Evolutionary conservation across 2,113 vertebrate species (phyloP).

Genomic region (Sebastes schlegelii): DNA sequence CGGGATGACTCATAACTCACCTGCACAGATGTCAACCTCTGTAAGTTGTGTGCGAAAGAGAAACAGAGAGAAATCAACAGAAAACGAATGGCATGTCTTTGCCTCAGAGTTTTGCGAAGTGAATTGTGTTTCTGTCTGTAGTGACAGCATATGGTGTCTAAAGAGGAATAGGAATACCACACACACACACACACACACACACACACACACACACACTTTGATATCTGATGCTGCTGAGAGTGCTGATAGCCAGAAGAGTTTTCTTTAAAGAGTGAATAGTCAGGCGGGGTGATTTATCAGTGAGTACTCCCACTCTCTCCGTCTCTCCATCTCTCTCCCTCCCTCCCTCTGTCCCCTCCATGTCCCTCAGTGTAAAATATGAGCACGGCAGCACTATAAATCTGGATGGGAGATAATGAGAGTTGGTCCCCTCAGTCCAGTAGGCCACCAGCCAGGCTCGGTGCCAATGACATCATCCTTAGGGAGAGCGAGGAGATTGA

Average conservation of each 20-base stretch:
- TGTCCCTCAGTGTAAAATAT: slow-evolving; percentile 68
- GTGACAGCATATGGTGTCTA: slow-evolving; percentile 23
- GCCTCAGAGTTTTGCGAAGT: slow-evolving; percentile 11
- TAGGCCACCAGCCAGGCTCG: slow-evolving; percentile 61
- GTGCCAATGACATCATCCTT: slow-evolving; percentile 76
- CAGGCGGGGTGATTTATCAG: slow-evolving; percentile 55
- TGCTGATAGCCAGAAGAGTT: slow-evolving; percentile 66
- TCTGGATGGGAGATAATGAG: slow-evolving; percentile 75
- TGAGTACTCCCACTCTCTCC: slow-evolving; percentile 39
- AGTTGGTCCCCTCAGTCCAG: slow-evolving; percentile 65
- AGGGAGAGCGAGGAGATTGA: slow-evolving; percentile 56
- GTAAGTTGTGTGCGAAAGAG: background rate
- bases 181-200: slow-evolving; percentile 34
- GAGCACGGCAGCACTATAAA: slow-evolving; percentile 62
- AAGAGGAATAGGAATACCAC: background rate
- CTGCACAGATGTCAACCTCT: slow-evolving; percentile 12
- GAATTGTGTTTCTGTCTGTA: slow-evolving; percentile 25
- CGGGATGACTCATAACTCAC: slow-evolving; percentile 18
- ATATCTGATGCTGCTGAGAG: slow-evolving; percentile 50
- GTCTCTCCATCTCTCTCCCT: slow-evolving; percentile 20
- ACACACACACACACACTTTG: slow-evolving; percentile 16
- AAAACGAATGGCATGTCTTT: slow-evolving; percentile 15
- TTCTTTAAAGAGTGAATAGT: slow-evolving; percentile 67
- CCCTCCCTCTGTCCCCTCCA: slow-evolving; percentile 23
- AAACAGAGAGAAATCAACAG: background rate